A percentile compares a stretch with the other conserved stretches of the same genome.
These are phyloP conservation scores for Crossocerus cetratus DNA, from an alignment of 2,888 invertebrate genomes.

Conservation along the genomic window DNA sequence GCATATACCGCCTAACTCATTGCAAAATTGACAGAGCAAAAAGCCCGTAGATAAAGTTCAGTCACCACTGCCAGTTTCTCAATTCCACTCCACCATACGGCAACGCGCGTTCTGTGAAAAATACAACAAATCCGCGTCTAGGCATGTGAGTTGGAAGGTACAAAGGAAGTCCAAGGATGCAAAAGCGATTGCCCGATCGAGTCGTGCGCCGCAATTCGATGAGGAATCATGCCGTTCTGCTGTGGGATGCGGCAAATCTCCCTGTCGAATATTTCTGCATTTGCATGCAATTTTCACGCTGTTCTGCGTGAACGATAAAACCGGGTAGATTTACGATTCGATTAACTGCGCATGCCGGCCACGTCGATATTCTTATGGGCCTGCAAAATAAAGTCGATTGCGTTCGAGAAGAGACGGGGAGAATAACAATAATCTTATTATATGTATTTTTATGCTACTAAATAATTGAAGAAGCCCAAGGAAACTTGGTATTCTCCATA, in stretches of 20 bases:
- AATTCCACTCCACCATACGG: no score
- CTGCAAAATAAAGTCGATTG: constrained; percentile 44
- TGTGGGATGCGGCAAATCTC: background rate
- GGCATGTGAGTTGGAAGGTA: constrained; percentile 11
- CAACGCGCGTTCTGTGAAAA: no score
- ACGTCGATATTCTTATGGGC: constrained; percentile 31
- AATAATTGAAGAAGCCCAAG: constrained; percentile 31
- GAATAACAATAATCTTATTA: background rate
- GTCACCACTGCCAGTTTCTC: no score
- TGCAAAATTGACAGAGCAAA: no score
- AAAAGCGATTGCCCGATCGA: constrained; percentile 6
- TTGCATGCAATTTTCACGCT: constrained; percentile 65
- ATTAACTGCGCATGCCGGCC: constrained; percentile 56
- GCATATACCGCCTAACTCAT: no score
- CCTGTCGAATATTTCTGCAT: constrained; percentile 60
- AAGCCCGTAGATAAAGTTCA: no score
- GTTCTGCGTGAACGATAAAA: constrained; percentile 57
- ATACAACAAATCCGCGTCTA: no score
- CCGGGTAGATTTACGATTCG: constrained; percentile 64
- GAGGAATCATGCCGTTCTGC: constrained; percentile 54
- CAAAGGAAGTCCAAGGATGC: constrained; percentile 25
- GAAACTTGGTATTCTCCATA: no score
- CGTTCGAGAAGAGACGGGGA: constrained; percentile 29
- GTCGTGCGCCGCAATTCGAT: constrained; percentile 52
- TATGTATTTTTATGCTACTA: constrained; percentile 11